Base-by-base conservation (phyloP, 2,888 invertebrate genomes). In the Ceramica pisi region DNA sequence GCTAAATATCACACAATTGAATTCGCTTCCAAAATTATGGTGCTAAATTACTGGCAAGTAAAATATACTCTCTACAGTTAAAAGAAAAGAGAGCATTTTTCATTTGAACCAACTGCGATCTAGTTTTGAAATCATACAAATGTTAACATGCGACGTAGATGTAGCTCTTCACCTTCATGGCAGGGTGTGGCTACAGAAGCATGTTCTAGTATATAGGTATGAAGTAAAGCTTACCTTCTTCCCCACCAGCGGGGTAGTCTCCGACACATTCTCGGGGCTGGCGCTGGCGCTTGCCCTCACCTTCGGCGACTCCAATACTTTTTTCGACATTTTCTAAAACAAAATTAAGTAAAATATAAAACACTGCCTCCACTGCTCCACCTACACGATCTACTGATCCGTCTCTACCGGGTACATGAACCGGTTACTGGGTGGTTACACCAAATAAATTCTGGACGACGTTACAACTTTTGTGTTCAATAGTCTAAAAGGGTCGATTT, bases 181-280 rank as follows among this genome's bases (percentile, higher is more conserved):
- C 21, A 26, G 19, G 12, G 16, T 31, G 38, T 41, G 4, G 12
- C 35, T 48, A 19, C 21, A 31, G 23, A 38, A 38, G n/a, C n/a
- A 16, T 14, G 12, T 6, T n/a, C 21, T 12, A 31, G 21, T 3
- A 55, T 8, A 50, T n/a, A n/a, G n/a, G 23, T 19, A 35, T 31
- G 9, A 1, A 21, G 5, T 21, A 41, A 21, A 44, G 80, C 93
- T 93, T 83, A 94, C 94, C 84, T 87, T 84, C 81, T 91, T 92
- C 7, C 86, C 75, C 4, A 95, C 90, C 2, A 95, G 89, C 2
- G 95, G 95, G 5, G 94, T 94, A 5, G 88, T 90, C 82, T 95
- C 95, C 12, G 92, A 86, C 0, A 87, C 87, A 7, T 85, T 78
- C 3, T 82, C 78, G 23, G 72, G 5, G n/a, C 84, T 83, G 62